A percentile compares a stretch with the other conserved stretches of the same genome.
These are phyloP conservation scores for Copidosoma aretas DNA, from an alignment of 2,888 invertebrate species.

Conservation along the genomic window DNA sequence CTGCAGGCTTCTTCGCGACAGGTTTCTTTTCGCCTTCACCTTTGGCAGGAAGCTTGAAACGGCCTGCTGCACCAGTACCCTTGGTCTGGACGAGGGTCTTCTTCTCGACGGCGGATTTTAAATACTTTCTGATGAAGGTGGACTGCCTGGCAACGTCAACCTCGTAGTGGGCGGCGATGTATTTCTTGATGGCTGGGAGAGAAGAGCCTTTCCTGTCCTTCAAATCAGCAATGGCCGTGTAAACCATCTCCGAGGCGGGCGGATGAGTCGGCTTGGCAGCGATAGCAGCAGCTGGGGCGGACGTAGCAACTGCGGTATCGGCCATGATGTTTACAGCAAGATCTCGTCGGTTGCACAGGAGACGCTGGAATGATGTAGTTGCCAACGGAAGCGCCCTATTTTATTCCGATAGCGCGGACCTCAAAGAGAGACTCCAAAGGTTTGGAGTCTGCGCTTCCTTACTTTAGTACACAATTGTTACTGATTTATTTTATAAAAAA, in stretches of 20 bases:
- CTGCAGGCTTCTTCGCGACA: neutral
- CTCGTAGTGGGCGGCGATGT: constrained; percentile 1
- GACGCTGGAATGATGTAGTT: neutral
- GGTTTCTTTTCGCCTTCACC: neutral
- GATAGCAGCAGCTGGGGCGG: neutral
- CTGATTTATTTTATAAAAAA: too few species aligned
- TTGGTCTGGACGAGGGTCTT: constrained; percentile 3
- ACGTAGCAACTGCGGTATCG: neutral
- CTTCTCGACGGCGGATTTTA: constrained; percentile 4
- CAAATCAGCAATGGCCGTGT: neutral
- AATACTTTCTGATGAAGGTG: neutral
- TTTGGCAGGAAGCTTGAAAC: constrained; percentile 1
- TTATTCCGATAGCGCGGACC: neutral
- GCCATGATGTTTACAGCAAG: neutral
- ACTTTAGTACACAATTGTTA: neutral
- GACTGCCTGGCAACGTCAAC: neutral
- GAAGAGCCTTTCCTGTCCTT: constrained; percentile 4
- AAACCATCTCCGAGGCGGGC: neutral
- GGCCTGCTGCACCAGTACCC: neutral
- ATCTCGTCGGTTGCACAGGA: neutral
- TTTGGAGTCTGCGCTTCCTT: too few species aligned
- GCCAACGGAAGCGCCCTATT: neutral
- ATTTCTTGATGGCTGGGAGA: constrained; percentile 3
- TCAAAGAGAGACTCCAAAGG: neutral
- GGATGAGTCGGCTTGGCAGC: neutral